phyloP scores from a whole-genome alignment of 2,797 vertebrate genomes.

The Clarias fuscus region DNA sequence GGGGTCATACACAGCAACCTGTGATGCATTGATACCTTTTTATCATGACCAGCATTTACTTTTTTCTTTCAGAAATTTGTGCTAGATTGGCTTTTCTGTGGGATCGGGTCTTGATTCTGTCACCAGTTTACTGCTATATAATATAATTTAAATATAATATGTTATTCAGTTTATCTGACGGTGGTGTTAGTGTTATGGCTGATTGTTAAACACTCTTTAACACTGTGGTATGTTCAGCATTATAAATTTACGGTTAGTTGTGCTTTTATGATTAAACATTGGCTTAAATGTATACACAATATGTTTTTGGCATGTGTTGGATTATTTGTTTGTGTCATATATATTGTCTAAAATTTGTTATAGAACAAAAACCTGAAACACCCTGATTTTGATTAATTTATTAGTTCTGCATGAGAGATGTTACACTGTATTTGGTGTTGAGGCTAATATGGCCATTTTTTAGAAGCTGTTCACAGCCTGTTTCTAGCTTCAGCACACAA shows the following conservation, averaged over 20 bases:
- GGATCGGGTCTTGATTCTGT: no score
- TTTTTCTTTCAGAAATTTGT: no score
- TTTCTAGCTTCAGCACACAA: neutral
- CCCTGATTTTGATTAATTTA: constrained; percentile 6
- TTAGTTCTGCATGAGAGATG: neutral
- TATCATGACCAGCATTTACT: no score
- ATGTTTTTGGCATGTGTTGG: neutral
- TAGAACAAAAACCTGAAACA: neutral
- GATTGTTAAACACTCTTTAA: no score
- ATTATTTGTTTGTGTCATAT: neutral
- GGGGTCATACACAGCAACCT: no score
- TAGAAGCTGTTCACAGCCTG: neutral
- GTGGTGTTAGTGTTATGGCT: no score
- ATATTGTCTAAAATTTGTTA: neutral
- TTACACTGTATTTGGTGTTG: neutral
- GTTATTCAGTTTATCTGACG: no score
- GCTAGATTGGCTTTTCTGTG: no score
- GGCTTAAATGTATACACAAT: neutral
- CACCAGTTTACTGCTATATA: no score
- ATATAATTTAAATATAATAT: no score
- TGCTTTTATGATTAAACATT: no score
- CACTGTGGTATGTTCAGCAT: neutral
- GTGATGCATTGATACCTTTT: no score
- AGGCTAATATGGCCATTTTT: constrained; percentile 1
- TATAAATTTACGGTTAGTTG: neutral